Evolutionary conservation across 2,113 vertebrate species (phyloP), one percentile per base, ranked within the genome.

Genomic region (Bothrops jararaca): DNA sequence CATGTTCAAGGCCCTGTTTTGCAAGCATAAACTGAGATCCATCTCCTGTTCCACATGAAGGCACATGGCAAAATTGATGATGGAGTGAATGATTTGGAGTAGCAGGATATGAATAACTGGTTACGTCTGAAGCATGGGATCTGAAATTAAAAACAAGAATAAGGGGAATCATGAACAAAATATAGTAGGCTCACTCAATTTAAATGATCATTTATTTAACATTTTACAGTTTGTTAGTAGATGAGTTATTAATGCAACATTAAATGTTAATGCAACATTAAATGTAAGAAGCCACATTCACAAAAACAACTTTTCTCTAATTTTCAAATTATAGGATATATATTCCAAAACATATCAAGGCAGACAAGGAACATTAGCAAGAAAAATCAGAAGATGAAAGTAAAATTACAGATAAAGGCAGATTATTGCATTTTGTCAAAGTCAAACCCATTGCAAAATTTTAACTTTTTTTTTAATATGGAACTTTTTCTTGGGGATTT

Each of bases 81-180:
- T 98, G 98, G 91, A 98, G 97, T 23, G 98, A 98, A 12, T 99
- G 99, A 97, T 99, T 99, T 95, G 99, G 99, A 94, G 98, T 98
- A 88, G 98, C 98, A 69, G 99, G 99, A 85, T 99, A 99, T 85
- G 98, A 98, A 92, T 98, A 98, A 94, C 98, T 98, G 2, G 98
- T 98, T 90, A 98, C 97, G 90, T 99, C 99, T 4, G 96, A 98
- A 2, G 98, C 97, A 23, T 98, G 99, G 88, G 98, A 98, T 97
- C 99, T 99, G 96, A 42, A 90, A 94, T 96, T 80, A 80, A 90
- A 95, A 97, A 94, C 85, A 89, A 93, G 45, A 50, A 64, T 39
- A 96, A 90, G 89, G 64, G 88, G 23, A 93, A 58, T 15, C n/a
- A n/a, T 85, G n/a, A 95, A 95, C 8, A 94, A 89, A 93, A 92